Conservation (phyloP, 1,140 invertebrate species). For the Anthonomus grandis region DNA sequence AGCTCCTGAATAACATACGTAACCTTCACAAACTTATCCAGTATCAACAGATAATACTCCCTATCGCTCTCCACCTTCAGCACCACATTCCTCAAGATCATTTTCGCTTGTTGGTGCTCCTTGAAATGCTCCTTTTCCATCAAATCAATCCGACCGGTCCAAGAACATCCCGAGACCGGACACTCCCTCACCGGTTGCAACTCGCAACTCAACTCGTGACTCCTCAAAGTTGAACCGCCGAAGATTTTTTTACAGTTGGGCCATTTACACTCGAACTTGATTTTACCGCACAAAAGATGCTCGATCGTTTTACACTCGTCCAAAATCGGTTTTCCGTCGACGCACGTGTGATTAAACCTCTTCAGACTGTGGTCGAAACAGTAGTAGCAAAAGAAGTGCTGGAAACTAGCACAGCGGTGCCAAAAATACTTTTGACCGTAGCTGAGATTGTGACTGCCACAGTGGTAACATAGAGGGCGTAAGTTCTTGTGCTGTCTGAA, state of each 20-base stretch:
- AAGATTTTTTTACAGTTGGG: conserved; percentile 20
- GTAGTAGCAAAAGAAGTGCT: conserved; percentile 26
- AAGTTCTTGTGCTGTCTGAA: conserved; percentile 16
- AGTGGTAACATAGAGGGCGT: conserved; percentile 19
- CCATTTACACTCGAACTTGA: conserved; percentile 23
- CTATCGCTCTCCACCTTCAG: conserved; percentile 11
- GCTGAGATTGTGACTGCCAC: conserved; percentile 21
- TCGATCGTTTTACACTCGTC: conserved; percentile 23
- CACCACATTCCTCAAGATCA: conserved; percentile 22
- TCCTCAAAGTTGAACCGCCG: conserved; percentile 13
- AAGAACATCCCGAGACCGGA: conserved; percentile 8
- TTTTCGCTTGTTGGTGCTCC: conserved; percentile 17
- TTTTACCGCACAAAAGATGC: conserved; percentile 19
- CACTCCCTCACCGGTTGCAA: conserved; percentile 14
- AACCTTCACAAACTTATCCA: conserved; percentile 22
- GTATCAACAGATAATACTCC: conserved; percentile 20
- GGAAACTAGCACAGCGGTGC: conserved; percentile 19
- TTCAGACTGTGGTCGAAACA: conserved; percentile 27
- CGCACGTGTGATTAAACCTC: conserved; percentile 20
- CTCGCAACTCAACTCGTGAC: conserved; percentile 19
- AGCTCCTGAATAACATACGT: conserved; percentile 13
- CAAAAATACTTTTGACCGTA: conserved; percentile 25
- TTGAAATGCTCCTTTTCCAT: conserved; percentile 17
- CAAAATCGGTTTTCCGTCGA: conserved; percentile 15
- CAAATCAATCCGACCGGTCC: conserved; percentile 12